Conservation (phyloP, 2,888 invertebrate species). For the Microdon myrmicae region DNA sequence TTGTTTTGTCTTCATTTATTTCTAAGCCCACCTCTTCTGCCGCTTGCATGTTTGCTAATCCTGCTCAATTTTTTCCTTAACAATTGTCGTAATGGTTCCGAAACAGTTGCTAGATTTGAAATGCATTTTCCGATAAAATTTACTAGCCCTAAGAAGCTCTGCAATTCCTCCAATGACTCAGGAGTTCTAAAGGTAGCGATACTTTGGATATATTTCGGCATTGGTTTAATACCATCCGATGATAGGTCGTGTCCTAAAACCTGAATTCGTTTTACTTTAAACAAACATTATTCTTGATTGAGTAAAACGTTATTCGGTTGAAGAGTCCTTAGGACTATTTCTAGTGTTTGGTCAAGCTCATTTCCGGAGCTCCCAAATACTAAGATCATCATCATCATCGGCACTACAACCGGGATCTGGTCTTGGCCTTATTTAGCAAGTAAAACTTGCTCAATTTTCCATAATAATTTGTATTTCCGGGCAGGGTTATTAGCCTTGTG, state of each 20-base stretch:
- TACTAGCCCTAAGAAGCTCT: slow-evolving; percentile 9
- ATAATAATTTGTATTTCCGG: no score
- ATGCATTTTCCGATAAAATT: slow-evolving; percentile 18
- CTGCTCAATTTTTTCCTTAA: slow-evolving; percentile 15
- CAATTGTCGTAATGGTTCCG: slow-evolving; percentile 12
- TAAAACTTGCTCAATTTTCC: no score
- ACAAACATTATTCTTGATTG: slow-evolving; percentile 10
- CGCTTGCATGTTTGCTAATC: no score
- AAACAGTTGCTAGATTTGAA: slow-evolving; percentile 5
- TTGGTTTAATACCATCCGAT: slow-evolving; percentile 54
- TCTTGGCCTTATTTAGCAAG: no score
- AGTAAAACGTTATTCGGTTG: slow-evolving; percentile 15
- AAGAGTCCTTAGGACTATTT: slow-evolving; percentile 5
- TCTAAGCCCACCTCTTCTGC: no score
- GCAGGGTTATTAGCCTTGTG: no score
- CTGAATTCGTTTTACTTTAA: slow-evolving; percentile 35
- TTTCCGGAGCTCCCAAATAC: slow-evolving; percentile 13
- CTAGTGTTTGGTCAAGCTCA: slow-evolving; percentile 13
- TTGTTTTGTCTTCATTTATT: no score
- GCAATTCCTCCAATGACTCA: slow-evolving; percentile 13
- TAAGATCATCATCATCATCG: no score
- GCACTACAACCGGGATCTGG: no score
- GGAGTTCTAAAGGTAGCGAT: slow-evolving; percentile 14
- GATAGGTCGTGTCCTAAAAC: slow-evolving; percentile 58
- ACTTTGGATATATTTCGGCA: slow-evolving; percentile 18